Evolutionary conservation across 2,888 invertebrate species (phyloP).

Genomic region (Volucella inanis): DNA sequence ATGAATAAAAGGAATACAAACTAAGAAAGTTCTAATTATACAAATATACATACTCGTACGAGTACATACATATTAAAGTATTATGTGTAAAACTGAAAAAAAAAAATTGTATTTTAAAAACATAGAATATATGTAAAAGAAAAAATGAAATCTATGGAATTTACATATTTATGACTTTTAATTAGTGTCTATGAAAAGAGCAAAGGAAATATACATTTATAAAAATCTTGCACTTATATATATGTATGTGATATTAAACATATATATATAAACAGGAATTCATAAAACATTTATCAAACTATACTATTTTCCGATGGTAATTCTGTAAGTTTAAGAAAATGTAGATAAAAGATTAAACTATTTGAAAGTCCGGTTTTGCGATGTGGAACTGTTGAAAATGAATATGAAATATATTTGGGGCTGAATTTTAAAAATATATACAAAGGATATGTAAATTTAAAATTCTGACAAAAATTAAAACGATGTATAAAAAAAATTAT

Average conservation of each 20-base stretch:
- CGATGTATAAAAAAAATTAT: constrained; percentile 54
- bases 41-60: constrained; percentile 18
- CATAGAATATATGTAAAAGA: constrained; percentile 17
- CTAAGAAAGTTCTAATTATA: neutral
- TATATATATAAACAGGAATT: constrained; percentile 14
- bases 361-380: constrained; percentile 59
- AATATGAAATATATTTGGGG: constrained; percentile 47
- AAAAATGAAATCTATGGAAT: constrained; percentile 67
- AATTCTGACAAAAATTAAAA: constrained; percentile 63
- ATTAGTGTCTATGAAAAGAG: constrained; percentile 51
- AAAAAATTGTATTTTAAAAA: constrained; percentile 55
- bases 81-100: constrained; percentile 59
- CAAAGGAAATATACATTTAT: constrained; percentile 58
- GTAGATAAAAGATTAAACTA: constrained; percentile 53
- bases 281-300: constrained; percentile 57
- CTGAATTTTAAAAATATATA: constrained; percentile 52
- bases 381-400: constrained; percentile 47
- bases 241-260: constrained; percentile 17
- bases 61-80: constrained; percentile 42
- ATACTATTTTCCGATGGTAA: constrained; percentile 61
- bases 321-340: constrained; percentile 49
- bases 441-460: constrained; percentile 65
- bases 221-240: constrained; percentile 62
- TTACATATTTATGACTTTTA: constrained; percentile 72
- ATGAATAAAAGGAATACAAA: constrained; percentile 41